Base-by-base conservation (phyloP, 2,888 invertebrate genomes). In the Caenorhabditis doughertyi region DNA sequence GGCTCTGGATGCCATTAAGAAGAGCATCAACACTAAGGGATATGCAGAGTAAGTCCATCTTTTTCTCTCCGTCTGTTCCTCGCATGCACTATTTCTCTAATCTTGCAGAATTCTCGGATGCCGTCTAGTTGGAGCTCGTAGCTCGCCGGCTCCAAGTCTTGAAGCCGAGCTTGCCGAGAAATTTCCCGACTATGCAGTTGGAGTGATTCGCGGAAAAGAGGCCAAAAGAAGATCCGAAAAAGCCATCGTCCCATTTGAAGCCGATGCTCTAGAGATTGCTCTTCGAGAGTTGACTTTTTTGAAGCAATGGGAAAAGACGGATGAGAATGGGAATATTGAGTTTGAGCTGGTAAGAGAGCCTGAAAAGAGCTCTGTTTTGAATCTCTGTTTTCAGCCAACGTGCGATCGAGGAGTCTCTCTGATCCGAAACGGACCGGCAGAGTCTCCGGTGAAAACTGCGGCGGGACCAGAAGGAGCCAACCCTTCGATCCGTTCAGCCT, bases 191-290 rank as follows among this genome's bases (percentile, higher is more conserved):
- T 58, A 32, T 39, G n/a, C 32, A 21, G 32, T 27, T 29, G 64
- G 44, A 64, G 49, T 47, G 49, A 2, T 16, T 21, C 2, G 21
- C 9, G 23, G 32, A 3, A 13, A 42, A 62, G 27, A 47, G 39
- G 39, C 39, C 9, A 39, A 44, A 29, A 44, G 27, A 32, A 27
- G 39, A n/a, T 1, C 3, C 0, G 60, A 60, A 5, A 25, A 16
- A 8, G 16, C 27, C 0, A 44, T 16, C 13, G 16, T 60, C 8
- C 64, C 64, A 9, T 32, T 47, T 5, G 49, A 64, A 11, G 27
- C 64, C 16, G 64, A 64, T 29, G 64, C 29, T 11, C 44, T 64
- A 49, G 64, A 64, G 7, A 64, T 64, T 9, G 47, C 64, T 2
- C 11, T 64, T 2, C 18, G 64, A 47, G 64, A 64, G 49, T 25